Conservation (phyloP, 2,888 invertebrate genomes). For the Drosophila mimica region DNA sequence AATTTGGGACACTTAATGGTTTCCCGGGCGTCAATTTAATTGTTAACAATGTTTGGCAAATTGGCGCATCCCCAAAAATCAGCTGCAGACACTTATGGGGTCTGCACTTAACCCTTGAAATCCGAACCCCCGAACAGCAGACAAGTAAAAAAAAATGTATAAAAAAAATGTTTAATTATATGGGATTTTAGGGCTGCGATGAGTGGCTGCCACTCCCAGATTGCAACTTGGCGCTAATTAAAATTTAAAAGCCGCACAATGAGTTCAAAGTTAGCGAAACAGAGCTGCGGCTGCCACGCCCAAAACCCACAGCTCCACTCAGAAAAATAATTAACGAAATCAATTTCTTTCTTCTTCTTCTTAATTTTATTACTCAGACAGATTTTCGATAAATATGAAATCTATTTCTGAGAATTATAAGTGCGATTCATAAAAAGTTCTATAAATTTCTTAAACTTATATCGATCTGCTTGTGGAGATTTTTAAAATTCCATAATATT, state of each 20-base stretch:
- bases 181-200: slow-evolving; percentile 52
- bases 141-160: slow-evolving; percentile 36
- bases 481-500: not conserved
- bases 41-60: not conserved
- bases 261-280: slow-evolving; percentile 76
- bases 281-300: slow-evolving; percentile 28
- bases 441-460: not conserved
- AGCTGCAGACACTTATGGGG: not conserved
- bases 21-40: not conserved
- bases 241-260: slow-evolving; percentile 81
- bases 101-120: not conserved
- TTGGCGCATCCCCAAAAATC: not conserved
- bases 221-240: slow-evolving; percentile 74
- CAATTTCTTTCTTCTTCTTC: not conserved
- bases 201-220: slow-evolving; percentile 44
- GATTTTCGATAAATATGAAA: not conserved
- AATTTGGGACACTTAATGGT: not conserved
- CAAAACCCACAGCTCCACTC: slow-evolving; percentile 11
- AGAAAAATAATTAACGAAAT: not conserved
- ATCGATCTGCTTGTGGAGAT: not conserved
- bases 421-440: not conserved
- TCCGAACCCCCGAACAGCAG: slow-evolving; percentile 1
- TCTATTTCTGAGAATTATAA: not conserved
- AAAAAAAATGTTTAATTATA: slow-evolving; percentile 70
- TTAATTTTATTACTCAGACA: not conserved